Percentiles rank a stretch among this genome's conserved stretches.
phyloP scores from a whole-genome alignment of 2,113 vertebrate species.

The Phalacrocorax brasilianus region DNA sequence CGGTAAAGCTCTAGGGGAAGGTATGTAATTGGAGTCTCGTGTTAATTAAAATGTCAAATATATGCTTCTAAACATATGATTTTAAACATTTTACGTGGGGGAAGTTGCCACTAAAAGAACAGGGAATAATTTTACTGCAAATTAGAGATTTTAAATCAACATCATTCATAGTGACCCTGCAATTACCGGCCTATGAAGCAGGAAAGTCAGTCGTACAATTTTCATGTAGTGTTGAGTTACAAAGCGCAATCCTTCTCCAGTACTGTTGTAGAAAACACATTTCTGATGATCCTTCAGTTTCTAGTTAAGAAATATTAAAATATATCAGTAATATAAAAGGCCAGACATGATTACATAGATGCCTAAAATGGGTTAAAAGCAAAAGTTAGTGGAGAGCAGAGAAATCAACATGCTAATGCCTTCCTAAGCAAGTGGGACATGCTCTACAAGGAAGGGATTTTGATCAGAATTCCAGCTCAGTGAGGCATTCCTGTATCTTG shows the following conservation, averaged over 20 bases:
- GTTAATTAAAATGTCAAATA: not conserved
- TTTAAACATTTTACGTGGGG: not conserved
- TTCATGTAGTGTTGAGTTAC: not conserved
- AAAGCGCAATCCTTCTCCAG: not conserved
- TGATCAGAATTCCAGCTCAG: not conserved
- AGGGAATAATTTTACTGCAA: not conserved
- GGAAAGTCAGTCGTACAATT: not conserved
- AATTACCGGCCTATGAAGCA: not conserved
- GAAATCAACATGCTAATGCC: not conserved
- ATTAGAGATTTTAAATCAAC: not conserved
- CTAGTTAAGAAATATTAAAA: not conserved
- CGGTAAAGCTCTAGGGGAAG: not conserved
- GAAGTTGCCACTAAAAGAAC: not conserved
- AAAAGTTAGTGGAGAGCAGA: not conserved
- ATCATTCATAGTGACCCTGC: not conserved
- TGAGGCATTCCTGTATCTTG: not conserved
- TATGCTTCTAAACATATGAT: fast-evolving
- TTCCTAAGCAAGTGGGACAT: not conserved
- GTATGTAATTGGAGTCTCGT: not conserved
- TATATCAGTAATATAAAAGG: not conserved
- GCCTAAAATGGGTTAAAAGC: not conserved
- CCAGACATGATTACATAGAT: not conserved
- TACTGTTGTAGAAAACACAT: not conserved
- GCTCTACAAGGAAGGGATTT: not conserved
- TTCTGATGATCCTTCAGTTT: not conserved